phyloP scores from a whole-genome alignment of 2,113 vertebrate genomes.

The Albula goreensis region DNA sequence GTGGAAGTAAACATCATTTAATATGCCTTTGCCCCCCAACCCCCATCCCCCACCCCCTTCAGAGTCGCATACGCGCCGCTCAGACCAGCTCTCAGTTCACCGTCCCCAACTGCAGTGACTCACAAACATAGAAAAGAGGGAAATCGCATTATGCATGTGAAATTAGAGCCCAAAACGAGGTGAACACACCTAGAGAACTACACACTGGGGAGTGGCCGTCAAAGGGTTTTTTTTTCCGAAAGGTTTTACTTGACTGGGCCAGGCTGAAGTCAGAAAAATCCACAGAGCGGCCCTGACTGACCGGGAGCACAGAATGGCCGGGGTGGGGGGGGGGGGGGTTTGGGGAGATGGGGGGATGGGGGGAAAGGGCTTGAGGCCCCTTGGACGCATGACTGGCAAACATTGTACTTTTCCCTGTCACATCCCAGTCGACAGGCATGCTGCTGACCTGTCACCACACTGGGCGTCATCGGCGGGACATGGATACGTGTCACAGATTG shows the following conservation, averaged over 20 bases:
- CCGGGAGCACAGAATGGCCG: neutral
- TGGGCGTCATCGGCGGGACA: constrained; percentile 66
- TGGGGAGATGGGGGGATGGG: neutral
- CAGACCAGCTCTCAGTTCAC: neutral
- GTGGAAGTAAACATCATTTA: neutral
- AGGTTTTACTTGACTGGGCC: neutral
- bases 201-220: neutral
- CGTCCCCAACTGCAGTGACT: neutral
- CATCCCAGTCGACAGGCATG: constrained; percentile 59
- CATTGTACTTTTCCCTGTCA: constrained; percentile 41
- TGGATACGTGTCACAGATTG: constrained; percentile 71
- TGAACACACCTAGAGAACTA: neutral
- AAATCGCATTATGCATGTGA: neutral
- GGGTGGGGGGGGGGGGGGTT: neutral
- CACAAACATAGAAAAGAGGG: neutral
- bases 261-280: neutral
- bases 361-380: no score
- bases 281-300: neutral
- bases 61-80: neutral
- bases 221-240: neutral
- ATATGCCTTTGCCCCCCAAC: neutral
- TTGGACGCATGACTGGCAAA: neutral
- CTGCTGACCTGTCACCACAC: constrained; percentile 64
- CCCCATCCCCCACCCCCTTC: neutral
- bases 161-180: neutral